Evolutionary conservation across 1,140 invertebrate species (phyloP), one percentile per base, ranked within the genome.

Genomic region (Neuroterus valhalla): DNA sequence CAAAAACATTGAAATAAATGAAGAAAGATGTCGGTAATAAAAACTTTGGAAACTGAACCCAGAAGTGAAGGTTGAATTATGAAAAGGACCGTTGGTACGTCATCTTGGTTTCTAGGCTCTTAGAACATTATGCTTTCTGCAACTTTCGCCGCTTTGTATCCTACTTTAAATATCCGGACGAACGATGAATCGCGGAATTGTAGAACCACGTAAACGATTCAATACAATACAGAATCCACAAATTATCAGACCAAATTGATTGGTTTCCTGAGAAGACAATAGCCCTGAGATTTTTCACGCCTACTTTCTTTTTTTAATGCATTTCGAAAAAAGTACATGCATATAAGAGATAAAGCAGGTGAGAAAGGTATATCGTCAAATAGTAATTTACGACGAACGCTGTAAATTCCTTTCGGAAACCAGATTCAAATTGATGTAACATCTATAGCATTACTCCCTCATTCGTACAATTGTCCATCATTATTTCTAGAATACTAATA

Each of bases 131-230:
- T 55, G 52, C 52, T 55, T 55, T 62, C 23, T 62, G 55, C 55
- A 62, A 62, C 55, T 62, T 62, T 62, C 55, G 23, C 55, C 21
- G 23, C 55, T 62, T 15, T 26, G 26, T 62, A 62, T 62, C 14
- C 55, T 23, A 62, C 14, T 31, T 62, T 62, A 62, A 62, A 31
- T 62, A 62, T 62, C 14, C 55, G 21, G 55, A 55, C 12, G 23
- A 15, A 62, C 2, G 23, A 4, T 12, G 31, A 62, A 62, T 26
- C 31, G 31, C 31, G 6, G 31, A 38, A 8, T 38, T 38, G 4
- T 38, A 38, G 10, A 38, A 38, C 10, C 6, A 38, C 31, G 31
- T 38, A 10, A 38, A 38, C 6, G 10, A 38, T 5, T 38, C 4
- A 8, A 38, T 38, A 8, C 4, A 38, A 38, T 8, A 38, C 31